Conservation (phyloP, 2,797 vertebrate genomes). For the Petrocephalus sullivani region DNA sequence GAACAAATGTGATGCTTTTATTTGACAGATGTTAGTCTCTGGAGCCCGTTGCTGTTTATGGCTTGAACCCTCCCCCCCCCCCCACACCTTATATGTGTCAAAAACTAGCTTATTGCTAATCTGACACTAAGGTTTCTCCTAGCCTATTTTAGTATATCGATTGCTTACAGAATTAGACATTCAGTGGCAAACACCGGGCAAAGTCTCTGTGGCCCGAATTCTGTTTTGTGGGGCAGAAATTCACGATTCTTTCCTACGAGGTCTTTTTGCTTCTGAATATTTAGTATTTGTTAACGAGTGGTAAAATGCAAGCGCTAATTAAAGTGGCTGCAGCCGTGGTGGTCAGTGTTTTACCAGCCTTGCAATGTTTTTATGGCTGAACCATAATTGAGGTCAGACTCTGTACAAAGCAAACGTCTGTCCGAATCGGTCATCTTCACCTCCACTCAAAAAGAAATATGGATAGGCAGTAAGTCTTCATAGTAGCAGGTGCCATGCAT, state of each 20-base stretch:
- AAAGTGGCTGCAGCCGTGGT: not conserved
- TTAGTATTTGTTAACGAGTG: not conserved
- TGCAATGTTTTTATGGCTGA: not conserved
- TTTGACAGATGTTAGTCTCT: conserved; percentile 13
- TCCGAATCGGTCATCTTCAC: not conserved
- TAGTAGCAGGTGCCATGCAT: not conserved
- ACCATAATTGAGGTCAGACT: not conserved
- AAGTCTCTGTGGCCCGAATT: not conserved
- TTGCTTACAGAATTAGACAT: not conserved
- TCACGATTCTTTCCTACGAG: not conserved
- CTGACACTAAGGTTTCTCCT: not conserved
- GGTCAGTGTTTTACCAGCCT: not conserved
- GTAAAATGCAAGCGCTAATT: not conserved
- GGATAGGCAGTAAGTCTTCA: not conserved
- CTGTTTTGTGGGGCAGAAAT: not conserved
- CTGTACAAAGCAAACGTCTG: not conserved
- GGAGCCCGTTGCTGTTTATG: not conserved
- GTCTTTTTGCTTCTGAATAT: not conserved
- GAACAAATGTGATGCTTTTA: conserved; percentile 9
- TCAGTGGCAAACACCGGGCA: not conserved
- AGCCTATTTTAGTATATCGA: not conserved
- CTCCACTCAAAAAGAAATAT: not conserved
- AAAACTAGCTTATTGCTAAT: not conserved
- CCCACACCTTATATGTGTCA: not conserved
- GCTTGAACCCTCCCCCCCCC: not conserved